Conservation (phyloP, 2,797 vertebrate genomes). For the Dendrocincla tyrannina region DNA sequence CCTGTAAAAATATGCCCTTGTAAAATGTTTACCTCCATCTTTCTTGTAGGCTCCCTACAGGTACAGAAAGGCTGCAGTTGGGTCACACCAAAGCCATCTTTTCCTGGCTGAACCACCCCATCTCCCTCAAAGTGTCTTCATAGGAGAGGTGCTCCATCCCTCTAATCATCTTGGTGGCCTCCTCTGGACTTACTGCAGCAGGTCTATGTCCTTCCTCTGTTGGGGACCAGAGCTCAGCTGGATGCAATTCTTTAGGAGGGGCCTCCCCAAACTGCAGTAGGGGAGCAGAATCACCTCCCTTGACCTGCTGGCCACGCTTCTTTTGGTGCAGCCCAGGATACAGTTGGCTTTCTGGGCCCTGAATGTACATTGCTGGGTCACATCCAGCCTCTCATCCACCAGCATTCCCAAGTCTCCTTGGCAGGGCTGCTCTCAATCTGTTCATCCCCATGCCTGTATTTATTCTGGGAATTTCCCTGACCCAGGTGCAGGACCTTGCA, state of each 20-base stretch:
- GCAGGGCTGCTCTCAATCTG: neutral
- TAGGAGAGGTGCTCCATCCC: neutral
- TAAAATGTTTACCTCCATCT: neutral
- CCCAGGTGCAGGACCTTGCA: neutral
- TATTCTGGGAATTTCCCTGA: neutral
- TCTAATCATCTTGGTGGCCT: neutral
- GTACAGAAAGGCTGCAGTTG: neutral
- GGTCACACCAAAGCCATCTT: no score
- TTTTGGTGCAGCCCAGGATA: neutral
- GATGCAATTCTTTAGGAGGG: neutral
- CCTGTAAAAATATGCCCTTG: neutral
- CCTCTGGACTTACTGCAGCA: neutral
- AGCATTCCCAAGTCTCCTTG: accelerated
- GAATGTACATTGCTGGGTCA: accelerated
- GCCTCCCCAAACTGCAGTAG: neutral
- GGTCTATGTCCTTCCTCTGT: neutral
- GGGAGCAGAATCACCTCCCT: neutral
- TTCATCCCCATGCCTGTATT: neutral
- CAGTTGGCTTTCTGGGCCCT: no score
- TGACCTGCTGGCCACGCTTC: accelerated
- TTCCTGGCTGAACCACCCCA: neutral
- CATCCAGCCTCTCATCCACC: neutral
- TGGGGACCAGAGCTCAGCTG: neutral
- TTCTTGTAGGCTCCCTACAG: neutral
- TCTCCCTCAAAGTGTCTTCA: neutral